Evolutionary conservation across 2,113 vertebrate genomes (phyloP), one percentile per base, ranked within the genome.

Genomic region (Macrotus californicus): DNA sequence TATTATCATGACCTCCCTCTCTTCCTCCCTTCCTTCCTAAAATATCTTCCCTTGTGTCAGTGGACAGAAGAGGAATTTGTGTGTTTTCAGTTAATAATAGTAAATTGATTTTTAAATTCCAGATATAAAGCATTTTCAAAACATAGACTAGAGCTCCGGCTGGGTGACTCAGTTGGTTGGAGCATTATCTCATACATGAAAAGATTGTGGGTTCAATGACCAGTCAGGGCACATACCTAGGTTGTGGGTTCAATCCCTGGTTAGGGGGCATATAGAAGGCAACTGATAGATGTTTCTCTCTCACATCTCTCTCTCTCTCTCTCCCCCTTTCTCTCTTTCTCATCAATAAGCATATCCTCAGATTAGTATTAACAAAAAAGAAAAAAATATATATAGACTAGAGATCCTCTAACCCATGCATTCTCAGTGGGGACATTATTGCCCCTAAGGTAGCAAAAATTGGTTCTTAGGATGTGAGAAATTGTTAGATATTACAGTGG

Each of bases 71-170:
- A 88, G n/a, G 34, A 89, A 69, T 72, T 26, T 86, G 5, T 75
- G 26, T 24, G 18, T 89, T 77, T 82, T 89, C 36, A 87, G 19
- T 67, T 86, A 89, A 29, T 86, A 83, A 54, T 0, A 75, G 50
- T 76, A 85, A 66, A 85, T 21, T 81, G n/a, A 82, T 77, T 79
- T 86, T 79, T 43, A 64, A 91, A 88, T 77, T 93, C 26, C 36
- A 80, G 43, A 86, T 80, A 69, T 14, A 61, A 95, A 95, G 50
- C 79, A 31, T 36, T 85, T 95, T 89, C 12, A 76, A 92, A 95
- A 87, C 12, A 76, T 24, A 69, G 6, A 52, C 61, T 64, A 64
- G 29, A 64, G 59, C 59, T 29, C 61, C 31, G 61, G 61, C 61
- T 31, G 29, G 26, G 12, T 64, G 61, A 26, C 61, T 64, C 61